Base-by-base conservation (phyloP, 1,140 invertebrate genomes). In the Tachypleus tridentatus region DNA sequence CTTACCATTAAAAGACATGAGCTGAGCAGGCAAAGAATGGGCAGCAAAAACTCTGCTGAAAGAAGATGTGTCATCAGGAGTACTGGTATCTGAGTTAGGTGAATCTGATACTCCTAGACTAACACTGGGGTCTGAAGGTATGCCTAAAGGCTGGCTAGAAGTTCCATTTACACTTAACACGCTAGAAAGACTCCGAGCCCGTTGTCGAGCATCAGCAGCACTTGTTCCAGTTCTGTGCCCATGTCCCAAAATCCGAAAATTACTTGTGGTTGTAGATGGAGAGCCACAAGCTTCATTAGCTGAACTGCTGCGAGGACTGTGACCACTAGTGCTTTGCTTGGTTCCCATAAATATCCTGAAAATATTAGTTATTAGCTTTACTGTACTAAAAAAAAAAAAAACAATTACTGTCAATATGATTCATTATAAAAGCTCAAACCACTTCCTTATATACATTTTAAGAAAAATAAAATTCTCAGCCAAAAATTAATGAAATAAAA, bases 1-100 rank as follows among this genome's bases (percentile, higher is more conserved):
- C 84, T 84, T 78, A 91, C 89, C 89, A 79, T 92, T 91, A 70
- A 91, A 81, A 69, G 89, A 90, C 87, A 88, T 91, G 80, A 93
- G 90, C 77, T 92, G 89, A 69, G 88, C 89, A 76, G 89, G 89
- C 77, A 92, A 81, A 69, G 89, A 92, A 77, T 91, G 89, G 72
- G 89, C 87, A 64, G 88, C 87, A 76, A 90, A 91, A 10, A 91
- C 88, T 66, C 89, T 80, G 64, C 87, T 87, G 51, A 87, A 79
- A 60, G 52, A 76, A 69, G 51, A 74, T 72, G 64, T 74, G 68
- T 80, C 80, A 65, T 80, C 80, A 4, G 81, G 81, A 4, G 80
- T 82, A 67, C 82, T 85, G 69, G 82, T 82, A 73, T 85, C 83
- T 9, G 82, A 81, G 71, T 80, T 78, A 77, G 83, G 58, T 75